Evolutionary conservation across 53 echinoderm and acorn worm genomes (phyloP).

Genomic region (Actinopyga echinites): DNA sequence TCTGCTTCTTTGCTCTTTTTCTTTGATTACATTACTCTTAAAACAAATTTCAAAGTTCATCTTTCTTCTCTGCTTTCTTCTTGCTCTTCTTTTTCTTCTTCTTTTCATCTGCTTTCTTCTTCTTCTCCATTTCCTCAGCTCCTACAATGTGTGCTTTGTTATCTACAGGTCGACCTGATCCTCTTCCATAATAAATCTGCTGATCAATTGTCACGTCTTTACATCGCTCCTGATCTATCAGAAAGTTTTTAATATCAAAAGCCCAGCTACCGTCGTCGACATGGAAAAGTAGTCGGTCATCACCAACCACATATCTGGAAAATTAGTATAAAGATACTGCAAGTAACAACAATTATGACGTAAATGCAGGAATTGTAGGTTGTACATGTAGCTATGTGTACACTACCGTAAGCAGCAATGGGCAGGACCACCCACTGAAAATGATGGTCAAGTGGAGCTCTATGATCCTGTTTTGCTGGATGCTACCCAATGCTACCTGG

Average conservation of each 20-base stretch:
- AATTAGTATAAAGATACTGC: background rate
- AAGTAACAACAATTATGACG: background rate
- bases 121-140: slow-evolving; percentile 45
- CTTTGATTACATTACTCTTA: too few species aligned
- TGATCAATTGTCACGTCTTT: slow-evolving; percentile 80
- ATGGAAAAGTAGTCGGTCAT: slow-evolving; percentile 75
- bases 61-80: slow-evolving; percentile 49
- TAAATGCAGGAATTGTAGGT: too few species aligned
- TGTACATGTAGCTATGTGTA: too few species aligned
- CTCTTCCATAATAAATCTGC: slow-evolving; percentile 80
- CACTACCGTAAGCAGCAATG: too few species aligned
- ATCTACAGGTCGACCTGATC: slow-evolving; percentile 70
- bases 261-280: slow-evolving; percentile 81
- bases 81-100: slow-evolving; percentile 42
- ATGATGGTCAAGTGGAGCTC: too few species aligned
- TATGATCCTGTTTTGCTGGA: too few species aligned
- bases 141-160: slow-evolving; percentile 44
- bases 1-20: too few species aligned
- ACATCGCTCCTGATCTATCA: slow-evolving; percentile 83
- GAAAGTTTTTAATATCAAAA: slow-evolving; percentile 94
- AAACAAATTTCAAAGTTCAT: slow-evolving; percentile 42
- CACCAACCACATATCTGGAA: slow-evolving; percentile 80
- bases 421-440: too few species aligned
- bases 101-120: slow-evolving; percentile 55
- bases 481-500: too few species aligned